Conservation (phyloP, 2,113 vertebrate species). For the Petaurus breviceps region DNA sequence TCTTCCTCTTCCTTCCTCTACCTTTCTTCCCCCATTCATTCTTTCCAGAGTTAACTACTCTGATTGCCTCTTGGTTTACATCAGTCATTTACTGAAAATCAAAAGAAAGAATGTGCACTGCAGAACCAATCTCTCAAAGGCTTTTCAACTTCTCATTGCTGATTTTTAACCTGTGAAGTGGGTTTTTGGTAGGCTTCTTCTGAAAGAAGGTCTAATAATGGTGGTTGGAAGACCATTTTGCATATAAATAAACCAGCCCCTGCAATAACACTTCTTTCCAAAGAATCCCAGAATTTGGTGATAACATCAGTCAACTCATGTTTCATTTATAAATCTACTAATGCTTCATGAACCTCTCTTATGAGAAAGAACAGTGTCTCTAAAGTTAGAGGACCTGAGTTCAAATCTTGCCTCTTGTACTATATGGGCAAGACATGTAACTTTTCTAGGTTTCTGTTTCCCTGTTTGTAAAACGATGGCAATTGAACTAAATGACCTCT, state of each 20-base stretch:
- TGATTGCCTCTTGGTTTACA: background rate
- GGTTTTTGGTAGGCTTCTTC: conserved; percentile 17
- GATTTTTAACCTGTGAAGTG: background rate
- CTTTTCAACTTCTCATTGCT: background rate
- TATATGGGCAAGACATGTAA: too few species aligned
- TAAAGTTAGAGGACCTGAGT: too few species aligned
- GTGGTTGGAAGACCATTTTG: conserved; percentile 19
- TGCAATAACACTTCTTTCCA: background rate
- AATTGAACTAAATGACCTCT: too few species aligned
- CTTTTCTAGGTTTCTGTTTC: too few species aligned
- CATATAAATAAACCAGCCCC: background rate
- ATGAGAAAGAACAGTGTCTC: too few species aligned
- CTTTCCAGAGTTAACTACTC: background rate
- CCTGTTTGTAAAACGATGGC: too few species aligned
- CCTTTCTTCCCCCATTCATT: background rate
- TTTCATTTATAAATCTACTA: background rate
- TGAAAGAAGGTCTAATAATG: background rate
- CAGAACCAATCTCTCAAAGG: background rate
- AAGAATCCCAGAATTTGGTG: conserved; percentile 23
- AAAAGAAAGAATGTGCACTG: background rate
- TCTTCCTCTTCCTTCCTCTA: background rate
- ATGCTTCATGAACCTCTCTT: background rate
- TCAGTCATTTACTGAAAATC: background rate
- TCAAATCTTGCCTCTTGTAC: too few species aligned
- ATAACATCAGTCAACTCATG: background rate